A percentile compares a stretch with the other conserved stretches of the same genome.
phyloP scores from a whole-genome alignment of 2,113 vertebrate species.

The Amblyopsis rosae region DNA sequence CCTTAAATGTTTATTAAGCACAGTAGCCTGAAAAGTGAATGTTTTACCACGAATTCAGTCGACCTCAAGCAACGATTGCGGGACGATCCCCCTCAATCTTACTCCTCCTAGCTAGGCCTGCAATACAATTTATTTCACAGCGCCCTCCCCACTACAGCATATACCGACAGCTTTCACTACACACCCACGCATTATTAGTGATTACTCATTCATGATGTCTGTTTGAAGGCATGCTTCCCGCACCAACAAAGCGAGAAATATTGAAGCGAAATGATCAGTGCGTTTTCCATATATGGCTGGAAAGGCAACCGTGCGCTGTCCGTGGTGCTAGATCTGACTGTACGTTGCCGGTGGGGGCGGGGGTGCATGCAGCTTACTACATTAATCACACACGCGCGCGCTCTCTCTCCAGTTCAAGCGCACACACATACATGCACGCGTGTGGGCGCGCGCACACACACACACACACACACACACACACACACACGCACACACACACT shows the following conservation, averaged over 20 bases:
- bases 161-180: constrained; percentile 34
- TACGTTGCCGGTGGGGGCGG: constrained; percentile 13
- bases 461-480: constrained; percentile 23
- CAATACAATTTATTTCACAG: constrained; percentile 60
- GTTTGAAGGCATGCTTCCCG: constrained; percentile 21
- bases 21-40: constrained; percentile 1
- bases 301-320: constrained; percentile 71
- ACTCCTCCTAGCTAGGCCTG: constrained; percentile 54
- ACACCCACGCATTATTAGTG: constrained; percentile 38
- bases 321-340: constrained; percentile 64
- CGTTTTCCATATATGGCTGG: constrained; percentile 51
- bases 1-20: constrained; percentile 14
- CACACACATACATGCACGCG: background rate
- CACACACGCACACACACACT: constrained; percentile 2
- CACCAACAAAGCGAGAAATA: constrained; percentile 34
- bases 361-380: constrained; percentile 55
- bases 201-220: constrained; percentile 63
- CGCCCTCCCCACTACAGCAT: constrained; percentile 47
- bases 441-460: constrained; percentile 13
- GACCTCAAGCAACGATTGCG: constrained; percentile 45
- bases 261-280: constrained; percentile 27
- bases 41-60: constrained; percentile 41
- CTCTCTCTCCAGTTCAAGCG: background rate
- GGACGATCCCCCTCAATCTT: constrained; percentile 19
- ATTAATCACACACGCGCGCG: constrained; percentile 50